phyloP scores from a whole-genome alignment of 92 coral and sea anemone species.

The Umimayanthus kanabou region DNA sequence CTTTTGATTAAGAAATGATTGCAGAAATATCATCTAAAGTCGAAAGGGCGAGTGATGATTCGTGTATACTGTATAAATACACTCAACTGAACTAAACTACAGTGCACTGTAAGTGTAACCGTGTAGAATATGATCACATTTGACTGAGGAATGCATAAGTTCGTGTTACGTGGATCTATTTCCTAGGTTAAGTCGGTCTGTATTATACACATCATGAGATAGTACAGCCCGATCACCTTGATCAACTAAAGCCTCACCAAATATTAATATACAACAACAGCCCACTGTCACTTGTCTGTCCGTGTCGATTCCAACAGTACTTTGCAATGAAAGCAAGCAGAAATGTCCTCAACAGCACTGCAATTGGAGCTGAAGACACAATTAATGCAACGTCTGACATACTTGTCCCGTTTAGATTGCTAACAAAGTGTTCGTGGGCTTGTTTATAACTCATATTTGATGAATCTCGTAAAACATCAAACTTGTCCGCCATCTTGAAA shows the following conservation, averaged over 20 bases:
- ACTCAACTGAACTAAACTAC: too few relatives aligned
- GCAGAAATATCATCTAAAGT: background rate
- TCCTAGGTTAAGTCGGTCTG: background rate
- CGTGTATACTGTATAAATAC: too few relatives aligned
- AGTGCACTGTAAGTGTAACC: too few relatives aligned
- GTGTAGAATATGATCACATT: too few relatives aligned
- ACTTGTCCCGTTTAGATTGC: conserved; percentile 89
- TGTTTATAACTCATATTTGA: conserved; percentile 61
- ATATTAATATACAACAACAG: background rate
- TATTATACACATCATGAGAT: too few relatives aligned
- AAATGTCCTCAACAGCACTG: conserved; percentile 72
- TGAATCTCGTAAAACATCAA: background rate
- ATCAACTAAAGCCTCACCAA: background rate
- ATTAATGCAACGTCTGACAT: conserved; percentile 67
- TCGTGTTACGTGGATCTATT: background rate
- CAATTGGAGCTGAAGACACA: conserved; percentile 73
- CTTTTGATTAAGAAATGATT: background rate
- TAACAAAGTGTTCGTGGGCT: conserved; percentile 80
- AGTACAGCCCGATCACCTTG: background rate
- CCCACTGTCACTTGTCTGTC: background rate
- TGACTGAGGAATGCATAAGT: too few relatives aligned
- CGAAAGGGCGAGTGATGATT: background rate
- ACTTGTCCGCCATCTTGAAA: conserved; percentile 75
- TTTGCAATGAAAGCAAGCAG: conserved; percentile 23
- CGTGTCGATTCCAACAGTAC: background rate